These are phyloP conservation scores for Amblyraja radiata DNA, from an alignment of 2,797 vertebrate genomes.

Conservation along the genomic window DNA sequence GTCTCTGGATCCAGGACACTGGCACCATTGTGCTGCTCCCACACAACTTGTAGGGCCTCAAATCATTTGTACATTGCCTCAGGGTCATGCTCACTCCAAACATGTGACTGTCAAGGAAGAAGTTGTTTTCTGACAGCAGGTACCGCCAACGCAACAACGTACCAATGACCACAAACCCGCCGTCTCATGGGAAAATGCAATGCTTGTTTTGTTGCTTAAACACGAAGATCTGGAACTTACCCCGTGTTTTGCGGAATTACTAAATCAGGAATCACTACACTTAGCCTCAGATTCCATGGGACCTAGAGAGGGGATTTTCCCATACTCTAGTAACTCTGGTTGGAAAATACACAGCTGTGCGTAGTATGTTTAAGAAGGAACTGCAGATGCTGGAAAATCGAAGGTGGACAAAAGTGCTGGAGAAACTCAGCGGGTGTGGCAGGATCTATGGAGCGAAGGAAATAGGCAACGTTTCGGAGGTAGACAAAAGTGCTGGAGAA, in stretches of 20 bases:
- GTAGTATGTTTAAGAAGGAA: too few species aligned
- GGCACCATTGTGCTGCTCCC: background rate
- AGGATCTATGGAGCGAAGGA: too few species aligned
- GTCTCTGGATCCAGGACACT: background rate
- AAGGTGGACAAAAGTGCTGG: too few species aligned
- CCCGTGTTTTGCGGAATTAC: background rate
- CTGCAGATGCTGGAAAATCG: too few species aligned
- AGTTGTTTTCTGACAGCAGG: background rate
- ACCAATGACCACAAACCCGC: background rate
- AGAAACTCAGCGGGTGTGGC: too few species aligned
- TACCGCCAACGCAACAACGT: background rate
- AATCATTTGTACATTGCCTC: background rate
- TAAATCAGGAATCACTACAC: background rate
- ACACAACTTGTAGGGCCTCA: background rate
- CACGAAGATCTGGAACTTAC: background rate
- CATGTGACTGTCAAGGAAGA: background rate
- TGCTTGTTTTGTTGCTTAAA: background rate
- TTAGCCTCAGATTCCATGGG: background rate
- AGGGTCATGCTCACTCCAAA: background rate
- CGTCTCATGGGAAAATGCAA: background rate
- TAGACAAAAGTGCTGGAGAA: too few species aligned
- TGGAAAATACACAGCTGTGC: background rate
- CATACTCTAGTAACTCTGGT: background rate
- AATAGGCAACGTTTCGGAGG: too few species aligned
- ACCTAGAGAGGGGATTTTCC: background rate